These are phyloP conservation scores for Caenorhabditis elegans DNA, from an alignment of 1,140 invertebrate species.

Conservation along the genomic window WBcel235 BX284604.4:12143001-12143500, in stretches of 20 bases:
- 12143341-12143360: too few species aligned
- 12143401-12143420: too few species aligned
- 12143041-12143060: background rate
- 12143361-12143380: too few species aligned
- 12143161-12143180: background rate
- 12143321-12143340: too few species aligned
- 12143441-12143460: too few species aligned
- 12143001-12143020: background rate
- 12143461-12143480: too few species aligned
- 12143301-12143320: too few species aligned
- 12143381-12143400: too few species aligned
- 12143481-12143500: too few species aligned
- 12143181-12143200: background rate
- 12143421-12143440: too few species aligned
- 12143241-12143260: background rate
- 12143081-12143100: background rate
- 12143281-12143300: background rate
- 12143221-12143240: background rate
- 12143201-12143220: background rate
- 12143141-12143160: background rate
- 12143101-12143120: background rate
- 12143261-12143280: background rate
- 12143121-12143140: background rate
- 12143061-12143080: background rate
- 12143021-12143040: background rate